Evolutionary conservation across 1,140 invertebrate genomes (phyloP), one percentile per base, ranked within the genome.

Genomic region (Acromyrmex echinatior): DNA sequence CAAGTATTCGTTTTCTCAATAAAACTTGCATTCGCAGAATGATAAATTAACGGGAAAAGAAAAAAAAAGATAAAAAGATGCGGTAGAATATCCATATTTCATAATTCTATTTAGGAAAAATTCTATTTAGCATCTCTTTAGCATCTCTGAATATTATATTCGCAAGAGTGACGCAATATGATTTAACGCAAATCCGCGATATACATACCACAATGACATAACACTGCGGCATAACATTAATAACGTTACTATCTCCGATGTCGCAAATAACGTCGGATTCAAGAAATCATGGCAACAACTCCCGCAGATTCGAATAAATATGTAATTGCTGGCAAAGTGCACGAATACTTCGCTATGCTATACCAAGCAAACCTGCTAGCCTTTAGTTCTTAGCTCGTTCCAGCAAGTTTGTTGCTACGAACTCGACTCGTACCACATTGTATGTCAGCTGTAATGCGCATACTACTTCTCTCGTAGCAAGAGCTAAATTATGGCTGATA

Each of bases 301-400:
- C 25, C 3, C 21, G 25, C 21, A 28, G 56, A 49, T 63, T 56
- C n/a, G 14, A 6, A 60, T 73, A 49, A 82, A 82, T 82, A 74
- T 31, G 35, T 81, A 81, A 71, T 71, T 71, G 51, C 35, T 4
- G 21, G 62, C 14, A 21, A 71, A 81, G 16, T 81, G 65, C 31
- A 31, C 56, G 39, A 35, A 49, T 25, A 21, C 18, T 28, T 10
- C 3, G 16, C 39, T 39, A n/a, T 10, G 45, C 28, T 74, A 39
- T 21, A 49, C 14, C 1, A 5, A 35, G 31, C 1, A 5, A 35
- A 6, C 31, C 5, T 35, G 35, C 16, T 71, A 35, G 39, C 56
- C 68, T 82, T 82, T 74, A n/a, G n/a, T 63, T 63, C 4, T 74
- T 84, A 28, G 21, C 10, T 56, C 39, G 39, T 63, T 76, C 28